phyloP scores from a whole-genome alignment of 1,140 invertebrate species.

The Delia radicum region DNA sequence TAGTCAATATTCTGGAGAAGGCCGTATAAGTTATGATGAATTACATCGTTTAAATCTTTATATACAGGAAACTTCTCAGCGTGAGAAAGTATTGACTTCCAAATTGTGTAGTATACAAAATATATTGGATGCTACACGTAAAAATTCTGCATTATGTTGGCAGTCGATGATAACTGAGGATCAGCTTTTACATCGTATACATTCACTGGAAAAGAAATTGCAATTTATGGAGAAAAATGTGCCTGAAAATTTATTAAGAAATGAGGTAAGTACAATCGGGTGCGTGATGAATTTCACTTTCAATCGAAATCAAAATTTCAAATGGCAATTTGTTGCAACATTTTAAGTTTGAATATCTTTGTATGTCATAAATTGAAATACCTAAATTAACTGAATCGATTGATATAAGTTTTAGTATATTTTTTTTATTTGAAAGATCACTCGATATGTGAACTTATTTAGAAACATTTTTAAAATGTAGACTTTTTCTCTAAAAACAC shows the following conservation, averaged over 20 bases:
- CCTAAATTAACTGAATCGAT: too few species aligned
- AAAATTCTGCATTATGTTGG: conserved; percentile 78
- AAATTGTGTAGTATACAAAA: conserved; percentile 82
- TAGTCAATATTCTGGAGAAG: conserved; percentile 60
- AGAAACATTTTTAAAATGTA: too few species aligned
- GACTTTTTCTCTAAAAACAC: too few species aligned
- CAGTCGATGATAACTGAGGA: conserved; percentile 94
- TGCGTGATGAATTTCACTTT: too few species aligned
- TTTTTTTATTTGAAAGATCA: too few species aligned
- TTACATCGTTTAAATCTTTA: conserved; percentile 83
- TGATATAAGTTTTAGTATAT: too few species aligned
- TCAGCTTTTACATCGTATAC: conserved; percentile 85
- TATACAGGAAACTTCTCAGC: conserved; percentile 80
- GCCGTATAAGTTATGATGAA: conserved; percentile 74
- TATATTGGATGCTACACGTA: conserved; percentile 78
- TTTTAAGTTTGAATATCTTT: too few species aligned
- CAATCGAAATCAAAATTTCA: too few species aligned
- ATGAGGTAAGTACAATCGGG: conserved; percentile 70
- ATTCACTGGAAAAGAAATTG: conserved; percentile 88
- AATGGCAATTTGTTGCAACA: too few species aligned
- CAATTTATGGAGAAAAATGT: conserved; percentile 82
- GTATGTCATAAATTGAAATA: too few species aligned
- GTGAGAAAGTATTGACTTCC: conserved; percentile 83
- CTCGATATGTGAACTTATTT: too few species aligned
- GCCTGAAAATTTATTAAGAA: conserved; percentile 75